These are phyloP conservation scores for Platycercus adscitus DNA, from an alignment of 2,113 vertebrate species.

Conservation along the genomic window DNA sequence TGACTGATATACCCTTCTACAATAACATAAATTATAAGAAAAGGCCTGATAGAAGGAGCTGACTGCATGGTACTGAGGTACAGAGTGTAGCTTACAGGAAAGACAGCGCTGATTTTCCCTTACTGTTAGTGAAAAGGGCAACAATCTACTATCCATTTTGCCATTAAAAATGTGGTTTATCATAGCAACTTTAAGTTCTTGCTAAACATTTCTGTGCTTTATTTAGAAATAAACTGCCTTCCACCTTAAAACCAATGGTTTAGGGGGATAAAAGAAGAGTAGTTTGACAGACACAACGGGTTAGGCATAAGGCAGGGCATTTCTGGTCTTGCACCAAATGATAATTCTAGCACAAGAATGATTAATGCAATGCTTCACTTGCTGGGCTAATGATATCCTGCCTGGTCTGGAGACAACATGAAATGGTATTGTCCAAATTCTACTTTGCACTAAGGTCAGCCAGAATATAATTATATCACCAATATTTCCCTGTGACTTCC, in stretches of 20 bases:
- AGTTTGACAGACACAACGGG: not conserved
- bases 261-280: not conserved
- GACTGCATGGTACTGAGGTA: not conserved
- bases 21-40: not conserved
- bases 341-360: constrained; percentile 5
- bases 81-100: not conserved
- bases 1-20: not conserved
- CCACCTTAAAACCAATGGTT: not conserved
- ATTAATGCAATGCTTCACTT: constrained; percentile 23
- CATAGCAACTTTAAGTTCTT: not conserved
- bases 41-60: not conserved
- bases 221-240: not conserved
- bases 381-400: constrained; percentile 1
- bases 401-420: not conserved
- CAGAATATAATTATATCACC: constrained; percentile 26
- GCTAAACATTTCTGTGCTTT: not conserved
- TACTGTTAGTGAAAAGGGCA: not conserved
- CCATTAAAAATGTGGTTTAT: not conserved
- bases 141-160: not conserved
- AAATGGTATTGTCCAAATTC: constrained; percentile 5
- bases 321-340: constrained; percentile 12
- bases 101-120: not conserved
- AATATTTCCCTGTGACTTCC: constrained; percentile 29
- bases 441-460: constrained; percentile 44
- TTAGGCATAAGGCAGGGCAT: not conserved